Conservation (phyloP, 2,113 vertebrate species). For the Dipodomys stephensi region DNA sequence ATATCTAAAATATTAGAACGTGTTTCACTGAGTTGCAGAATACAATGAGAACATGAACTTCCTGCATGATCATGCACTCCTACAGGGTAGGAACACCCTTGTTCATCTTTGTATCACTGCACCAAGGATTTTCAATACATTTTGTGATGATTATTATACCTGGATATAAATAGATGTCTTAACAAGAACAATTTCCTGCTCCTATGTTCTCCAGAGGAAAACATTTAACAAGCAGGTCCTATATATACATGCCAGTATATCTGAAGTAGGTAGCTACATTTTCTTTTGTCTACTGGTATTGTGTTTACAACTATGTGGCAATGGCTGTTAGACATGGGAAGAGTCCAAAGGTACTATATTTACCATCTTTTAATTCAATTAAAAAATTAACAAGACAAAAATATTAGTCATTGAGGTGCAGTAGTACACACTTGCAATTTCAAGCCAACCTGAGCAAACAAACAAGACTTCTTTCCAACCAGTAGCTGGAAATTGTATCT, state of each 20-base stretch:
- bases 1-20: slow-evolving; percentile 7
- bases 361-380: neutral
- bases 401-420: neutral
- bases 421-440: neutral
- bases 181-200: neutral
- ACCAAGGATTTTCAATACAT: slow-evolving; percentile 4
- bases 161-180: slow-evolving; percentile 29
- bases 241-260: neutral
- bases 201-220: neutral
- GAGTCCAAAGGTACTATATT: neutral
- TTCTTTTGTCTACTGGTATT: neutral
- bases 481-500: no score
- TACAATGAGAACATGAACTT: slow-evolving; percentile 3
- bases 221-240: neutral
- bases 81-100: neutral
- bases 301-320: neutral
- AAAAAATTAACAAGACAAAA: no score
- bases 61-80: neutral
- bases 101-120: neutral
- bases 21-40: neutral
- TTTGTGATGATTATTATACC: neutral
- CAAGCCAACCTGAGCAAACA: neutral
- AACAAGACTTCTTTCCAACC: neutral
- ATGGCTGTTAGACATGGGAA: neutral
- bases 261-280: neutral